phyloP scores from a whole-genome alignment of 2,888 invertebrate species.

The Pammene aurita region DNA sequence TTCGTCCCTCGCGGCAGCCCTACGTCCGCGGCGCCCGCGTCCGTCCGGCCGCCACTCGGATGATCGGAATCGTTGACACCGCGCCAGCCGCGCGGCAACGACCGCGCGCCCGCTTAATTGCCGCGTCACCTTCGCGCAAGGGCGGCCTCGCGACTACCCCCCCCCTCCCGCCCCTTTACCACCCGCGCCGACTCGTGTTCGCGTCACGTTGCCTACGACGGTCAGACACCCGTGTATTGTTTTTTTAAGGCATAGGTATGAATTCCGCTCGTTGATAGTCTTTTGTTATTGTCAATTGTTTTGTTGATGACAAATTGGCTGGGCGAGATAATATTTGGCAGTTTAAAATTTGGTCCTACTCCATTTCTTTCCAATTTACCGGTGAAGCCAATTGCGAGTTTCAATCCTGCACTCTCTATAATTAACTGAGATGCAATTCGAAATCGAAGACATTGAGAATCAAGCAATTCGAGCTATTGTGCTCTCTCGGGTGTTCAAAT shows the following conservation, averaged over 20 bases:
- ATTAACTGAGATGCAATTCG: neutral
- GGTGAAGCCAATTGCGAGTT: neutral
- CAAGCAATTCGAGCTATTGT: neutral
- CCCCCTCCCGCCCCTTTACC: constrained; percentile 41
- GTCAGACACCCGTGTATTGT: constrained; percentile 37
- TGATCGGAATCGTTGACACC: constrained; percentile 80
- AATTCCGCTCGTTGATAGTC: constrained; percentile 1
- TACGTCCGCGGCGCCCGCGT: constrained; percentile 58
- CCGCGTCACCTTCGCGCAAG: constrained; percentile 79
- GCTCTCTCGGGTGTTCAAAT: neutral
- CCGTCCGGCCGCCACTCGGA: constrained; percentile 65
- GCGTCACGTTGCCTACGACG: constrained; percentile 64
- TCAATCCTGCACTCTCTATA: neutral
- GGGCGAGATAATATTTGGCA: neutral
- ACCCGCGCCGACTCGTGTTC: constrained; percentile 49
- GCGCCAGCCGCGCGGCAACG: constrained; percentile 75
- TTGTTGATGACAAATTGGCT: neutral
- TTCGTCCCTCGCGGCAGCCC: constrained; percentile 43
- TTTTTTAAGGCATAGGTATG: constrained; percentile 19
- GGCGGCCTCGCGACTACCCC: constrained; percentile 56
- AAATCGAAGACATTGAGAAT: neutral
- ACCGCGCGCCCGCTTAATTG: constrained; percentile 78
- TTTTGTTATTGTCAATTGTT: constrained; percentile 5
- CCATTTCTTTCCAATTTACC: neutral
- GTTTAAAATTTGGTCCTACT: neutral